These are phyloP conservation scores for Melitaea athalia DNA, from an alignment of 2,888 invertebrate genomes.

Conservation along the genomic window DNA sequence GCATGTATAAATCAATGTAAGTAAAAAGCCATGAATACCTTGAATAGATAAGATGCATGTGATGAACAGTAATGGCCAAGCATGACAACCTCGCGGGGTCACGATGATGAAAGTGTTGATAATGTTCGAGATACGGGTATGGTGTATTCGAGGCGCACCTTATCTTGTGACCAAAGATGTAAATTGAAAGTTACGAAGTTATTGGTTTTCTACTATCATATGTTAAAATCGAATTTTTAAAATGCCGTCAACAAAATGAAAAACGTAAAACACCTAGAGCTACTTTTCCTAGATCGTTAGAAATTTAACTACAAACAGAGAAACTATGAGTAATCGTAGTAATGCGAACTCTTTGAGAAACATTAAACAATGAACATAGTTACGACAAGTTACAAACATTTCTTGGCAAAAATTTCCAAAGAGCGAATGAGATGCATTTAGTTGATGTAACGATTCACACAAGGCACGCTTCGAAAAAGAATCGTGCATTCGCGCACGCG, in stretches of 20 bases:
- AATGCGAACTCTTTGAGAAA: conserved; percentile 42
- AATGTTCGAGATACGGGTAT: conserved; percentile 29
- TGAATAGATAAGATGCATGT: conserved; percentile 29
- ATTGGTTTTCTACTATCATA: background rate
- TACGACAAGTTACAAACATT: conserved; percentile 43
- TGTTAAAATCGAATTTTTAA: background rate
- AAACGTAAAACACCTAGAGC: background rate
- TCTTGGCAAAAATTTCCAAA: conserved; percentile 48
- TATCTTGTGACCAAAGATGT: background rate
- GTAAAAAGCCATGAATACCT: conserved; percentile 27
- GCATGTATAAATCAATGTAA: conserved; percentile 38
- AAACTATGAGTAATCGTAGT: conserved; percentile 25
- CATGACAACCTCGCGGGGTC: conserved; percentile 29
- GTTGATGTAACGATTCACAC: conserved; percentile 50
- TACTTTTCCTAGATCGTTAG: conserved; percentile 4
- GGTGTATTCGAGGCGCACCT: background rate
- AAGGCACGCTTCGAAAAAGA: conserved; percentile 50
- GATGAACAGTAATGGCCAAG: conserved; percentile 27
- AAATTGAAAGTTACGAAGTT: conserved; percentile 4
- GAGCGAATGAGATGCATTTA: conserved; percentile 47
- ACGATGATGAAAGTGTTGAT: conserved; percentile 35
- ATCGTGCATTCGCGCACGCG: conserved; percentile 67
- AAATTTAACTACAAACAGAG: conserved; percentile 22
- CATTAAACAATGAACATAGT: conserved; percentile 44
- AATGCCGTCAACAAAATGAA: background rate